Percentiles rank a stretch among this genome's conserved stretches.
phyloP scores from a whole-genome alignment of 1,140 invertebrate species.

The Drosophila sulfurigaster region DNA sequence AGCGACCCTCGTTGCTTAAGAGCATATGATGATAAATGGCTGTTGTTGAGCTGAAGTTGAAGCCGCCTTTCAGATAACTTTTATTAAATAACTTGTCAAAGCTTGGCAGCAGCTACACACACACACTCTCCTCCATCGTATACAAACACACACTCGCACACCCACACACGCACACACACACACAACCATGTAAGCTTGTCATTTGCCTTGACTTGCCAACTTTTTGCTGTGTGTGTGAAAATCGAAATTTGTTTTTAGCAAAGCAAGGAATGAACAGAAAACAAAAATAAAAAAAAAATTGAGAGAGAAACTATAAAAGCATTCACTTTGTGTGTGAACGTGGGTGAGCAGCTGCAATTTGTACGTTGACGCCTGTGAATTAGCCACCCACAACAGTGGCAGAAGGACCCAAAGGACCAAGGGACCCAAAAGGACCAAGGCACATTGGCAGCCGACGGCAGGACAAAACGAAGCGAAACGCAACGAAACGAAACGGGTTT shows the following conservation, averaged over 20 bases:
- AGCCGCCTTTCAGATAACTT: conserved; percentile 59
- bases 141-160: conserved; percentile 38
- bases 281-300: too few relatives aligned
- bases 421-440: background rate
- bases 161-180: conserved; percentile 36
- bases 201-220: conserved; percentile 57
- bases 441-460: conserved; percentile 46
- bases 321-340: conserved; percentile 16
- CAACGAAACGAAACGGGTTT: conserved; percentile 19
- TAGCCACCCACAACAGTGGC: conserved; percentile 38
- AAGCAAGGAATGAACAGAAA: conserved; percentile 4
- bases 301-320: conserved; percentile 17
- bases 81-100: conserved; percentile 82
- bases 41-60: conserved; percentile 43
- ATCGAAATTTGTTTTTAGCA: conserved; percentile 67
- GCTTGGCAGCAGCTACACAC: conserved; percentile 37
- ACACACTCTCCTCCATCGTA: conserved; percentile 17
- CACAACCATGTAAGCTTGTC: background rate
- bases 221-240: conserved; percentile 45
- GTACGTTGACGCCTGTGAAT: conserved; percentile 74
- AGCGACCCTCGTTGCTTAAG: conserved; percentile 14
- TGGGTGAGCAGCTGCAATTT: conserved; percentile 71
- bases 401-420: conserved; percentile 9
- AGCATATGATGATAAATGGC: conserved; percentile 34
- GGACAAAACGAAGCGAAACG: too few relatives aligned